Conservation (phyloP, 2,797 vertebrate genomes). For the Fistularia tabacaria region DNA sequence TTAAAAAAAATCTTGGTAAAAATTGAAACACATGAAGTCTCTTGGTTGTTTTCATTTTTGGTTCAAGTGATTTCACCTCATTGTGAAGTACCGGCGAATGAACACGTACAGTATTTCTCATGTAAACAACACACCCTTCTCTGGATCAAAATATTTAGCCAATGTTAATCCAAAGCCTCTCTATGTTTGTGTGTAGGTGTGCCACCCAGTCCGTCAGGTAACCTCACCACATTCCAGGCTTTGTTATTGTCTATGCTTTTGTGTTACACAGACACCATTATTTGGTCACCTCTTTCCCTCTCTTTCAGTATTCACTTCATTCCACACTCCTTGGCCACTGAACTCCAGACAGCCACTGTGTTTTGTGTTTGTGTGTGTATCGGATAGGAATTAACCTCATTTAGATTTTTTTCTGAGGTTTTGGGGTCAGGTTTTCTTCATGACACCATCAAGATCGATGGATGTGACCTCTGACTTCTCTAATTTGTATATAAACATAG, state of each 20-base stretch:
- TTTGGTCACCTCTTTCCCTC: conserved; percentile 58
- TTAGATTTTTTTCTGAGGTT: conserved; percentile 46
- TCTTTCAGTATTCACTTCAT: conserved; percentile 62
- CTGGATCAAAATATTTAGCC: conserved; percentile 46
- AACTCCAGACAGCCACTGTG: conserved; percentile 35
- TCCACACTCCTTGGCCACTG: conserved; percentile 54
- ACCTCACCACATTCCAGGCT: conserved; percentile 56
- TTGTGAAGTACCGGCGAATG: conserved; percentile 11
- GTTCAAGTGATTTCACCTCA: conserved; percentile 12
- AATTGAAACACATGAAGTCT: not conserved
- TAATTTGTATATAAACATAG: conserved; percentile 71
- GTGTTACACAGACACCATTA: conserved; percentile 64
- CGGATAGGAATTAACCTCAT: conserved; percentile 65
- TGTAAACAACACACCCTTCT: conserved; percentile 23
- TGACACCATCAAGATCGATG: conserved; percentile 74
- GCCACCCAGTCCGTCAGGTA: conserved; percentile 49
- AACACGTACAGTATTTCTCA: conserved; percentile 11
- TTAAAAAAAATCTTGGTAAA: not conserved
- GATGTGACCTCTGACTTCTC: conserved; percentile 69
- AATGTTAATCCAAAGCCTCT: conserved; percentile 44
- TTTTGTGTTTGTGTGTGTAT: conserved; percentile 37
- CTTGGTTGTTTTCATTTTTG: conserved; percentile 9
- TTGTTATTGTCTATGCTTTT: conserved; percentile 64
- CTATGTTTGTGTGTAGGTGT: conserved; percentile 44
- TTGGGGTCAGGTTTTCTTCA: conserved; percentile 66